These are phyloP conservation scores for Maniola jurtina DNA, from an alignment of 1,140 invertebrate genomes.

Conservation along the genomic window DNA sequence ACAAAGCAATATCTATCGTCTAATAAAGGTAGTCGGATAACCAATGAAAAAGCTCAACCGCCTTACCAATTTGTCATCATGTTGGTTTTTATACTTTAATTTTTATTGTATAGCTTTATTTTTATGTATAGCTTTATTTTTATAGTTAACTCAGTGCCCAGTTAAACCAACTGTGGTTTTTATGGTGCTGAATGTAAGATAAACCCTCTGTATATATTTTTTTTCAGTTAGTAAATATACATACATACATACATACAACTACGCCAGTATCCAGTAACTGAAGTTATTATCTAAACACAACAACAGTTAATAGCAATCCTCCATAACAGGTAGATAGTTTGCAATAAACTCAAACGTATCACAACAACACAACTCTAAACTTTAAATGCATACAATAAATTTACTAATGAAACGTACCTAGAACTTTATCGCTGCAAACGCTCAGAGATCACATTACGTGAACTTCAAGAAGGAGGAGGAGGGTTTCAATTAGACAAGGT, in stretches of 20 bases:
- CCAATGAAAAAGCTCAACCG: too few species aligned
- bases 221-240: too few species aligned
- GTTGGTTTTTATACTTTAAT: too few species aligned
- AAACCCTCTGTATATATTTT: too few species aligned
- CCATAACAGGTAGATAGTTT: conserved; percentile 17
- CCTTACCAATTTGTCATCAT: too few species aligned
- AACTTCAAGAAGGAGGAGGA: background rate
- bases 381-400: conserved; percentile 27
- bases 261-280: background rate
- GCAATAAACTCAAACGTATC: conserved; percentile 19
- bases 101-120: too few species aligned
- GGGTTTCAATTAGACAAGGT: conserved; percentile 38
- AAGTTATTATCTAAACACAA: background rate
- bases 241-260: background rate
- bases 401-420: conserved; percentile 38
- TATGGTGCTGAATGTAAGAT: too few species aligned
- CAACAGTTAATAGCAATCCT: background rate
- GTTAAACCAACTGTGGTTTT: too few species aligned
- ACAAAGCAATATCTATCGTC: too few species aligned
- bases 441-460: conserved; percentile 14
- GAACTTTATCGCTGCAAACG: conserved; percentile 35
- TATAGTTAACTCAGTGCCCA: too few species aligned
- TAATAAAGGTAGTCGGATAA: too few species aligned
- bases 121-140: too few species aligned
- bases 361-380: conserved; percentile 9